Conservation (phyloP, 1,140 invertebrate species). For the Drosophila lowei region DNA sequence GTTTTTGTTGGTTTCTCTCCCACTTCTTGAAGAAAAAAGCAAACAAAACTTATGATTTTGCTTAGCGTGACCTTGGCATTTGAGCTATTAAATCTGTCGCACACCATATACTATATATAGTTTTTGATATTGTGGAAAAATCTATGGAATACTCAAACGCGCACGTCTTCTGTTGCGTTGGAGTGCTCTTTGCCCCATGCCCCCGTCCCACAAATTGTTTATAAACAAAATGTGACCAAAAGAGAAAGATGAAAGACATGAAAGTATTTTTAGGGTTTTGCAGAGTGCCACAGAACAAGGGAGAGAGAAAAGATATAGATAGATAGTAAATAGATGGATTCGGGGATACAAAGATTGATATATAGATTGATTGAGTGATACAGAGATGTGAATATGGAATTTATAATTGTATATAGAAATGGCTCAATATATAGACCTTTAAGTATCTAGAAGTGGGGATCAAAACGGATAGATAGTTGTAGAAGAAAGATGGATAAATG, state of each 20-base stretch:
- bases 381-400: too few relatives aligned
- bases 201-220: conserved; percentile 21
- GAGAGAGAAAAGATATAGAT: neutral
- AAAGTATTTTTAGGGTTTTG: conserved; percentile 26
- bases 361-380: neutral
- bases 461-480: too few relatives aligned
- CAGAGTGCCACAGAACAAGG: neutral
- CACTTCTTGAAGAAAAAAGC: conserved; percentile 17
- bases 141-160: conserved; percentile 33
- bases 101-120: conserved; percentile 36
- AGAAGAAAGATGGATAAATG: too few relatives aligned
- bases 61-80: conserved; percentile 59
- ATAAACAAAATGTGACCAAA: conserved; percentile 55
- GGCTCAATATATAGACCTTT: too few relatives aligned
- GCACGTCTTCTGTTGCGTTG: conserved; percentile 13
- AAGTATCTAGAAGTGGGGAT: too few relatives aligned
- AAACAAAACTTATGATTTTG: conserved; percentile 32
- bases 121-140: conserved; percentile 27
- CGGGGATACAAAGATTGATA: conserved; percentile 31
- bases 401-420: too few relatives aligned
- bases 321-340: conserved; percentile 13
- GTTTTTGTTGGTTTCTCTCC: too few relatives aligned
- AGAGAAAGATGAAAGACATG: conserved; percentile 26
- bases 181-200: neutral
- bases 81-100: conserved; percentile 42